A percentile compares a stretch with the other conserved stretches of the same genome.
phyloP scores from a whole-genome alignment of 1,140 invertebrate species.

The Hormaphis cornu region DNA sequence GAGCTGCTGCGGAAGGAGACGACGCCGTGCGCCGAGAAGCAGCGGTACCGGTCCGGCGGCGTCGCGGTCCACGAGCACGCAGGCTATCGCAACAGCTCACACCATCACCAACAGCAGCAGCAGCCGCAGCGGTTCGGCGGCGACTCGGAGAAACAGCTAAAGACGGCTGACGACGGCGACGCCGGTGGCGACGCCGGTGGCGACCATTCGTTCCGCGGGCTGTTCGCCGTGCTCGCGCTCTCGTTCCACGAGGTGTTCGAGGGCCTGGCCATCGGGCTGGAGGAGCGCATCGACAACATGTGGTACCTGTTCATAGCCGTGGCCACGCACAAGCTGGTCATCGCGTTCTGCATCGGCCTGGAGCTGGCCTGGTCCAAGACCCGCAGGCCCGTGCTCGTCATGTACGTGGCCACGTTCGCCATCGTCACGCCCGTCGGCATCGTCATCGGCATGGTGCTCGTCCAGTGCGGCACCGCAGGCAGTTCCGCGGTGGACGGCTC shows the following conservation, averaged over 20 bases:
- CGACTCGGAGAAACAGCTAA: slow-evolving; percentile 22
- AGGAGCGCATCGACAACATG: slow-evolving; percentile 52
- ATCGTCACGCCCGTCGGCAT: slow-evolving; percentile 63
- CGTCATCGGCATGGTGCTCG: slow-evolving; percentile 49
- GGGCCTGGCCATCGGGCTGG: slow-evolving; percentile 68
- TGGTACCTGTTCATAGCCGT: slow-evolving; percentile 61
- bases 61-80: neutral
- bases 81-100: neutral
- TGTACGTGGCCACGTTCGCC: slow-evolving; percentile 53
- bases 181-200: neutral
- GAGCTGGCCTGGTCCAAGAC: slow-evolving; percentile 58
- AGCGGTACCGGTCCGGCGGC: slow-evolving; percentile 8
- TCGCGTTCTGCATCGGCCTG: slow-evolving; percentile 59
- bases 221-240: slow-evolving; percentile 61
- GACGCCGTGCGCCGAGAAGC: no score
- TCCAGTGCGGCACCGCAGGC: slow-evolving; percentile 40
- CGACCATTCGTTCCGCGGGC: slow-evolving; percentile 48
- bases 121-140: neutral
- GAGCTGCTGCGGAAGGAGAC: slow-evolving; percentile 36
- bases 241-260: slow-evolving; percentile 76
- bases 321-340: slow-evolving; percentile 64
- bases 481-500: slow-evolving; percentile 23
- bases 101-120: no score
- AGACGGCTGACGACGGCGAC: neutral
- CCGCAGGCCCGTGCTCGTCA: slow-evolving; percentile 47